Base-by-base conservation (phyloP, 2,888 invertebrate genomes). In the Orthosia cruda region DNA sequence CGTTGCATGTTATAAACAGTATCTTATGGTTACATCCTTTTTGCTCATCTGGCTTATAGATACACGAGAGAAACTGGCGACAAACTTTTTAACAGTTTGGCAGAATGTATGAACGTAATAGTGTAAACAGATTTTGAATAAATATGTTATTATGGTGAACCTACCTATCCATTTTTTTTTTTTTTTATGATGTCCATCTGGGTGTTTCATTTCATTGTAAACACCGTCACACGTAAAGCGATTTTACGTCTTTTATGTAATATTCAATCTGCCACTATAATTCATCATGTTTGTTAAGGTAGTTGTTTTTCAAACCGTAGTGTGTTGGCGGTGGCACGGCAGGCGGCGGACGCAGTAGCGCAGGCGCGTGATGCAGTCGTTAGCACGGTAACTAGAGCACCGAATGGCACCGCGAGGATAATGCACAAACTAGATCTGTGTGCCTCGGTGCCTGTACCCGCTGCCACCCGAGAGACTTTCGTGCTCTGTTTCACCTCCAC, bases 401-500 rank as follows among this genome's bases (percentile, higher is more conserved):
- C 89, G 89, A 91, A 80, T 81, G 73, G 66, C 75, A 72, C 73
- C 62, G 77, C 67, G 91, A 92, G 92, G 90, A 94, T 91, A 91
- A 91, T 88, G 84, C 84, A 90, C 89, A 89, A 89, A 89, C 91
- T 87, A 91, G 90, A 89, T 90, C 72, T 70, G 67, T 57, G 65
- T 54, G 45, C 61, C 40, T 45, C 61, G 40, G n/a, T 20, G 50
- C 50, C 88, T 87, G 87, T 83, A 86, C 83, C 72, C 80, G 80
- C 78, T 80, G 74, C 80, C 83, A 85, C 73, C 77, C 68, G 77
- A 87, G 90, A 90, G 89, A 92, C 90, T 89, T 87, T 92, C 92
- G 93, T 94, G 95, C 94, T 95, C 95, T 95, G 95, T 93, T 95
- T 95, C 93, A 89, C 90, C 77, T 85, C 80, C 76, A 93, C 92